Conservation (phyloP, 2,113 vertebrate genomes). For the Pseudorasbora parva region DNA sequence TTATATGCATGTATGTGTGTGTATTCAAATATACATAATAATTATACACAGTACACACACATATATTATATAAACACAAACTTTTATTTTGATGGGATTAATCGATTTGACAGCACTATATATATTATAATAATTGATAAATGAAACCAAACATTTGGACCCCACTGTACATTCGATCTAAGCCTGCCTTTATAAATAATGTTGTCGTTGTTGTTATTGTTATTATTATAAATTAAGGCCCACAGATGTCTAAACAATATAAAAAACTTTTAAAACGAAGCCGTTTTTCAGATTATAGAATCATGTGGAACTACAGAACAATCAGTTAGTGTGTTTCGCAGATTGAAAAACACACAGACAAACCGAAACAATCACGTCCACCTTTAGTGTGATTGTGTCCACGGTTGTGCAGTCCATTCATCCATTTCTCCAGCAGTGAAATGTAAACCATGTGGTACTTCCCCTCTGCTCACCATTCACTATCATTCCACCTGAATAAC, state of each 20-base stretch:
- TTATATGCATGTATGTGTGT: no score
- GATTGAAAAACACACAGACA: not conserved
- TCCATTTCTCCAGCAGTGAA: not conserved
- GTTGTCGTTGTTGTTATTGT: no score
- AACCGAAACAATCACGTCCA: not conserved
- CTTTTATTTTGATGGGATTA: no score
- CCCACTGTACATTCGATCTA: not conserved
- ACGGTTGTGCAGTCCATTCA: not conserved
- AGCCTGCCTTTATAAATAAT: not conserved
- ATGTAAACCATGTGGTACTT: not conserved
- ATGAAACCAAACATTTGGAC: not conserved
- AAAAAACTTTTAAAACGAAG: not conserved
- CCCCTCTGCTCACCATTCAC: not conserved
- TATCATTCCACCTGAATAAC: slow-evolving; percentile 11
- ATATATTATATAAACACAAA: no score
- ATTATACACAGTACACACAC: no score
- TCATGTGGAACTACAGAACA: not conserved
- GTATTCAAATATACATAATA: not conserved
- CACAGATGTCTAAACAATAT: not conserved
- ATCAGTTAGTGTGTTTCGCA: not conserved
- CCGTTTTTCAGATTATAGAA: not conserved
- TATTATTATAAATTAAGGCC: not conserved
- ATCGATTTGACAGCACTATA: not conserved
- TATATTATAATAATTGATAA: not conserved
- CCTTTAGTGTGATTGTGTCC: not conserved